Evolutionary conservation across 2,888 invertebrate species (phyloP).

Genomic region (Leptopilina myrica): DNA sequence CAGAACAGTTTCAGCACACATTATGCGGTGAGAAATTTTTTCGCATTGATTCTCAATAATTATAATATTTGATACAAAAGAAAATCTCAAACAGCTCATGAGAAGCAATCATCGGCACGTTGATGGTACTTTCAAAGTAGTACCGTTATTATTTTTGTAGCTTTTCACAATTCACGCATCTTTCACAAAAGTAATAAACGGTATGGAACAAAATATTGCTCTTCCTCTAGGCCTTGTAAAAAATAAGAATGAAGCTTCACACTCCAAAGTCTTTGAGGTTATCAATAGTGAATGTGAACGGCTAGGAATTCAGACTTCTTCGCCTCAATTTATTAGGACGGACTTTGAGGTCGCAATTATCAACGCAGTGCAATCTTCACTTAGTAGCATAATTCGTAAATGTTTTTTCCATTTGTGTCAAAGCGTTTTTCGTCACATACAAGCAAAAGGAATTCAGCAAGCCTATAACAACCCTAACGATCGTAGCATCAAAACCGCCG

Average conservation of each 20-base stretch:
- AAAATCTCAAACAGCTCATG: no score
- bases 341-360: slow-evolving; percentile 40
- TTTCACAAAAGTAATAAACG: no score
- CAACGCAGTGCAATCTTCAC: slow-evolving; percentile 7
- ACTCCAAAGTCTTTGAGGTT: slow-evolving; percentile 29
- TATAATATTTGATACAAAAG: not conserved
- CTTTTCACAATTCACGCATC: not conserved
- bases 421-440: not conserved
- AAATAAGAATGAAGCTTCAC: slow-evolving; percentile 17
- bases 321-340: slow-evolving; percentile 31
- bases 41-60: slow-evolving; percentile 17
- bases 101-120: no score
- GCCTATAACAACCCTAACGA: not conserved
- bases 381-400: not conserved
- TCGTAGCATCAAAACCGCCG: no score
- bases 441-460: slow-evolving; percentile 2
- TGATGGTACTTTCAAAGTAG: not conserved
- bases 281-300: not conserved
- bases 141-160: not conserved
- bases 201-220: no score
- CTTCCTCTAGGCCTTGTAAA: slow-evolving; percentile 16
- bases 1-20: no score
- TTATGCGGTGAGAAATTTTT: not conserved
- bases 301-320: not conserved
- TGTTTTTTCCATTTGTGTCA: not conserved